Evolutionary conservation across 2,888 invertebrate species (phyloP), one percentile per base, ranked within the genome.

Genomic region (Mimas tiliae): DNA sequence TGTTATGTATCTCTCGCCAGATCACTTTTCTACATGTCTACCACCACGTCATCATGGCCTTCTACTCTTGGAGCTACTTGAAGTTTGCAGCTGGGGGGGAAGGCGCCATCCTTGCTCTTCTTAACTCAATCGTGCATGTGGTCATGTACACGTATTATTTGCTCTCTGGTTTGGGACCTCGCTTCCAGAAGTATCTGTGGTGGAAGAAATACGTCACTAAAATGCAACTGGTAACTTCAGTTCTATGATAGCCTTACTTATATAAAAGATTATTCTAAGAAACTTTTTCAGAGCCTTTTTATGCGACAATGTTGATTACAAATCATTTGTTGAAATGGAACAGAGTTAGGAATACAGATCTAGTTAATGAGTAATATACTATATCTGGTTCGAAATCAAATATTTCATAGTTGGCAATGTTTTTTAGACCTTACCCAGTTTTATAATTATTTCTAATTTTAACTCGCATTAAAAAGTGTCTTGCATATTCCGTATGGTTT

Each of bases 1-100:
- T 63, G 21, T 27, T 52, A 7, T n/a, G n/a, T n/a, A n/a, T 38
- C 0, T 93, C 81, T 95, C 11, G 11, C 34, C 97, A 98, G 94
- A 96, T 98, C 9, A 96, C 97, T 0, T 97, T 98, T 77, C 95
- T 98, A 34, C 98, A 98, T 82, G 97, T 98, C 0, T 98, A 98
- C 82, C 98, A 98, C 85, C 98, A 98, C 84, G 94, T 96, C 0
- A 94, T 96, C 66, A 97, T 96, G 89, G 97, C 96, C 48, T 82
- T 97, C 38, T 95, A 96, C 87, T 95, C 96, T 0, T 97, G 97
- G 97, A 95, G 96, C 67, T 97, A 96, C 74, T 89, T 96, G 42
- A 96, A 96, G 88, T 97, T 96, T 75, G 94, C 96, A 6, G 96
- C 97, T 34, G 97, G 96, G 19, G 97, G 97, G 0, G 97, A 97